Evolutionary conservation across 2,113 vertebrate species (phyloP), one percentile per base, ranked within the genome.

Genomic region (Oenanthe melanoleuca): DNA sequence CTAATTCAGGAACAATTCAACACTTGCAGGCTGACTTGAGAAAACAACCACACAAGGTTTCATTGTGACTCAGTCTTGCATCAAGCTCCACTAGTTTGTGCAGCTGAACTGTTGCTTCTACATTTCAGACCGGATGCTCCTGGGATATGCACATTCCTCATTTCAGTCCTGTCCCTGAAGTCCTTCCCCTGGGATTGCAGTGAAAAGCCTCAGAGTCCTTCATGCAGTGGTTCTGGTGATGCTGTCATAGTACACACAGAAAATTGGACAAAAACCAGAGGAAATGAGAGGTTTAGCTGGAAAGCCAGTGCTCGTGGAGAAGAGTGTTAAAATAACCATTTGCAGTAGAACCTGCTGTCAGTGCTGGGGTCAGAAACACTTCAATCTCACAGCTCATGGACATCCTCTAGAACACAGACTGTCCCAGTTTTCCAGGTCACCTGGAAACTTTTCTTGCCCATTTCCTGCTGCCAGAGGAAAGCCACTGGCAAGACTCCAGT

Each of bases 1-100:
- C 57, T 87, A 87, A 92, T 50, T 63, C 78, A 81, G 73, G 65
- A 91, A 66, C 69, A 91, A 63, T 61, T 63, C 71, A 80, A 13
- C 53, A 33, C 81, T 89, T 93, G 42, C 78, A 95, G 53, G 61
- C 78, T 84, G 85, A 78, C 33, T 66, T 17, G 15, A 89, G 38
- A 55, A 92, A 71, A 69, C 45, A 50, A 18, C 37, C 42, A 86
- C 4, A 5, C 47, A 49, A 25, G 56, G 73, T 73, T 67, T 71
- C 34, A 21, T 8, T 67, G 60, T 50, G 61, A 93, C 65, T 84
- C 65, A 40, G 64, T 45, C 52, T 28, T 66, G n/a, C 63, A 88
- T 38, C 55, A 72, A 80, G 24, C 33, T 29, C 49, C 37, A 11
- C 45, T 21, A 2, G 12, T 52, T 29, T 16, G 16, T 34, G 45